phyloP scores from a whole-genome alignment of 2,888 invertebrate species.

The Clistopyga incitator region DNA sequence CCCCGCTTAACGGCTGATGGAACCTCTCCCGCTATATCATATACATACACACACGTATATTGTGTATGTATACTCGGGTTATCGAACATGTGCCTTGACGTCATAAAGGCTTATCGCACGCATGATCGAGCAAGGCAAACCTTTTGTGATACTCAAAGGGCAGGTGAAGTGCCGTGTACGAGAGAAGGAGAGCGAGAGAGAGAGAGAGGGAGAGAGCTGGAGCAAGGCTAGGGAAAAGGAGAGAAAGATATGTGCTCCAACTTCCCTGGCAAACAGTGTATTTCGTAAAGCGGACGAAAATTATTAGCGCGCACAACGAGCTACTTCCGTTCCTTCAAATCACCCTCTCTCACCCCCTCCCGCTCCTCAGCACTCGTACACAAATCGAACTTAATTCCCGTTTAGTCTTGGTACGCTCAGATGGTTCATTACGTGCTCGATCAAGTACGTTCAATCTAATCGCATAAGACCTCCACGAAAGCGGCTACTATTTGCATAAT shows the following conservation, averaged over 20 bases:
- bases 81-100: slow-evolving; percentile 80
- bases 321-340: slow-evolving; percentile 51
- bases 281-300: slow-evolving; percentile 55
- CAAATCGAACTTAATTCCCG: slow-evolving; percentile 54
- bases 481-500: slow-evolving; percentile 41
- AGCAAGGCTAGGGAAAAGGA: background rate
- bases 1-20: slow-evolving; percentile 15
- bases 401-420: slow-evolving; percentile 31
- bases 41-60: slow-evolving; percentile 35
- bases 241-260: slow-evolving; percentile 6
- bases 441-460: slow-evolving; percentile 50
- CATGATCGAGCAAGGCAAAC: slow-evolving; percentile 82
- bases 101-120: slow-evolving; percentile 82
- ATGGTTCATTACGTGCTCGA: slow-evolving; percentile 53
- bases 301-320: slow-evolving; percentile 47
- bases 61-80: slow-evolving; percentile 67
- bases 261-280: slow-evolving; percentile 9
- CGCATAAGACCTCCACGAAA: slow-evolving; percentile 18
- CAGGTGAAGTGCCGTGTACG: slow-evolving; percentile 69
- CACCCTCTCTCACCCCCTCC: slow-evolving; percentile 19
- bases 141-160: slow-evolving; percentile 79
- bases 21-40: slow-evolving; percentile 21
- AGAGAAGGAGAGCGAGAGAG: slow-evolving; percentile 51
- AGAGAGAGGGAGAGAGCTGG: slow-evolving; percentile 37
- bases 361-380: slow-evolving; percentile 21